A percentile compares a stretch with the other conserved stretches of the same genome.
Conservation (phyloP, 2,113 vertebrate genomes). For the Athene noctua region DNA sequence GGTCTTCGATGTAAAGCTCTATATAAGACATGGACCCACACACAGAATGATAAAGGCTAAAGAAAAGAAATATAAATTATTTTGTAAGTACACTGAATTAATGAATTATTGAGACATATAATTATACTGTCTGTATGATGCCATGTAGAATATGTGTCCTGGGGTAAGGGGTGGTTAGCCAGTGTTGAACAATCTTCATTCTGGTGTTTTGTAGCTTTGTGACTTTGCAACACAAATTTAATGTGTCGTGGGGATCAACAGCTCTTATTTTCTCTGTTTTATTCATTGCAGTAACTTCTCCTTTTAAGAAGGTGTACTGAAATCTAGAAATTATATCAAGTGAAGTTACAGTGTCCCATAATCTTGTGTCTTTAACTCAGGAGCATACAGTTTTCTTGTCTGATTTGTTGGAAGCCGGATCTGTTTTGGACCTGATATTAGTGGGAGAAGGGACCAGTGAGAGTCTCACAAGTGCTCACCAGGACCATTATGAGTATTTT, state of each 20-base stretch:
- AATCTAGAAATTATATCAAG: neutral
- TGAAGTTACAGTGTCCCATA: neutral
- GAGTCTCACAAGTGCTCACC: neutral
- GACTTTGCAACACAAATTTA: neutral
- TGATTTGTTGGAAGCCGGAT: neutral
- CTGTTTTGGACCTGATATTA: neutral
- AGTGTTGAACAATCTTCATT: neutral
- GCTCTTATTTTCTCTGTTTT: neutral
- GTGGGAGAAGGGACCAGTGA: neutral
- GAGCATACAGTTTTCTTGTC: neutral
- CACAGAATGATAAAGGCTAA: neutral
- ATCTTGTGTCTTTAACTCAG: neutral
- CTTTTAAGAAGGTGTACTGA: neutral
- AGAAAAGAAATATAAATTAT: constrained; percentile 29
- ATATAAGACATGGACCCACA: constrained; percentile 23
- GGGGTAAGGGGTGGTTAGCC: neutral
- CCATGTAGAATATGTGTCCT: neutral
- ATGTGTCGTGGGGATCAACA: neutral
- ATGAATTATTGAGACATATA: constrained; percentile 24
- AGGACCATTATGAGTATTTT: neutral
- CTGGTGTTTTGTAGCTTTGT: neutral
- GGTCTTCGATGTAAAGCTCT: constrained; percentile 36
- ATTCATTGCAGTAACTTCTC: neutral
- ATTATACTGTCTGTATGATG: neutral
- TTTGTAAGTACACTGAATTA: neutral